Evolutionary conservation across 2,888 invertebrate species (phyloP).

Genomic region (Megaustenia siamemsis): DNA sequence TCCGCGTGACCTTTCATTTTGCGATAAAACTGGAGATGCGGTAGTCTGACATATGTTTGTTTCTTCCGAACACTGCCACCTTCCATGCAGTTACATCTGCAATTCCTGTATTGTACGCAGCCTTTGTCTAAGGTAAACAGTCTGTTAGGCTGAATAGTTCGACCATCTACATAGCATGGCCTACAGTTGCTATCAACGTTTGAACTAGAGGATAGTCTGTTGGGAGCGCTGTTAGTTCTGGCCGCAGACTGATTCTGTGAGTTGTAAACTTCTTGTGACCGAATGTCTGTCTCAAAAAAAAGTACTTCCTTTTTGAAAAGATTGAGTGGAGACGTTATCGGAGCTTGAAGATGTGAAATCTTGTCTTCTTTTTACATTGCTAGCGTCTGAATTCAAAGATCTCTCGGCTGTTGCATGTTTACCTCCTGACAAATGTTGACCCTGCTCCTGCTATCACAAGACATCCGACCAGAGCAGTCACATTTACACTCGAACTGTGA

Average conservation of each 20-base stretch:
- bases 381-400: neutral
- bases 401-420: neutral
- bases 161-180: slow-evolving; percentile 46
- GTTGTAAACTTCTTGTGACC: neutral
- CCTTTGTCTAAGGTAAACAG: slow-evolving; percentile 43
- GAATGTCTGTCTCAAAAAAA: slow-evolving; percentile 17
- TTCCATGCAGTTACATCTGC: slow-evolving; percentile 60
- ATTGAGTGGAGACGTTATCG: neutral
- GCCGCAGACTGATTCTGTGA: neutral
- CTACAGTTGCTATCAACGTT: slow-evolving; percentile 23
- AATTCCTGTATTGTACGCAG: slow-evolving; percentile 39
- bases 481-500: slow-evolving; percentile 59
- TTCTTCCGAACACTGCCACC: slow-evolving; percentile 58
- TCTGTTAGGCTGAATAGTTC: neutral
- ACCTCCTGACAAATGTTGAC: slow-evolving; percentile 53
- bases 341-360: neutral
- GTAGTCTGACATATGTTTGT: slow-evolving; percentile 55
- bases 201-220: neutral
- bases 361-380: neutral
- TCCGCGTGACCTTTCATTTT: neutral
- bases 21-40: neutral
- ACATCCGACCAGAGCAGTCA: slow-evolving; percentile 58
- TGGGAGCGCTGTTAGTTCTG: neutral
- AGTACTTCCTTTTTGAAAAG: neutral
- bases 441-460: slow-evolving; percentile 54